These are phyloP conservation scores for Pseudochromis fuscus DNA, from an alignment of 2,797 vertebrate species.

Conservation along the genomic window DNA sequence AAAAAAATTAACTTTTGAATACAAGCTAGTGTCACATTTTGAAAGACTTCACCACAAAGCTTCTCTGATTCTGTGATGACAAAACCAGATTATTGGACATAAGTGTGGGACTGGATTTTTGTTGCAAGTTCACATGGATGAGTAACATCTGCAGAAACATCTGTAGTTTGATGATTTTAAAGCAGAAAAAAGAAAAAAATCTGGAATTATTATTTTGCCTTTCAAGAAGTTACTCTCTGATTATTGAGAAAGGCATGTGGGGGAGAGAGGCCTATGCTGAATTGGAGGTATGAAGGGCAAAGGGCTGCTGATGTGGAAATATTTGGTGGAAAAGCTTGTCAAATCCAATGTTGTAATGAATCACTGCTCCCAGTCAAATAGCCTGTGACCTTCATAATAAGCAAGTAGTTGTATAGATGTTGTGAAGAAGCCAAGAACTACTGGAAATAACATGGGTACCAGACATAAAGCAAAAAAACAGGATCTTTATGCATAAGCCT, in stretches of 20 bases:
- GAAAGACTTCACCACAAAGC: too few relatives aligned
- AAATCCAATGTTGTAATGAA: slow-evolving; percentile 23
- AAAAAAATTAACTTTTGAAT: too few relatives aligned
- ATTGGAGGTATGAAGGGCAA: neutral
- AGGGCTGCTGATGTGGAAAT: neutral
- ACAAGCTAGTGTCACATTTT: too few relatives aligned
- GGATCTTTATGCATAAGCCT: slow-evolving; percentile 1
- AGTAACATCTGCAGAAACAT: neutral
- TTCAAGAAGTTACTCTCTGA: neutral
- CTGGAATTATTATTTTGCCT: neutral
- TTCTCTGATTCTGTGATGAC: neutral
- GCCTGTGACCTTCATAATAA: slow-evolving; percentile 27
- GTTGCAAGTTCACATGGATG: neutral
- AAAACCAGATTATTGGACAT: neutral
- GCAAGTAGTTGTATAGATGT: slow-evolving; percentile 12
- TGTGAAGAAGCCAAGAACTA: slow-evolving; percentile 25
- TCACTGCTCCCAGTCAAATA: neutral
- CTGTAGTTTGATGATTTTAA: neutral
- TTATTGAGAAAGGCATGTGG: neutral
- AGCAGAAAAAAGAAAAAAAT: neutral
- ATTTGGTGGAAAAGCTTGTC: neutral
- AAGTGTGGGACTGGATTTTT: neutral
- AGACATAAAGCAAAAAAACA: slow-evolving; percentile 44
- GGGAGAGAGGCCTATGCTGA: neutral
- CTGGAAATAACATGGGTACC: slow-evolving; percentile 34